Base-by-base conservation (phyloP, 2,797 vertebrate species). In the Apogon hyalosoma region DNA sequence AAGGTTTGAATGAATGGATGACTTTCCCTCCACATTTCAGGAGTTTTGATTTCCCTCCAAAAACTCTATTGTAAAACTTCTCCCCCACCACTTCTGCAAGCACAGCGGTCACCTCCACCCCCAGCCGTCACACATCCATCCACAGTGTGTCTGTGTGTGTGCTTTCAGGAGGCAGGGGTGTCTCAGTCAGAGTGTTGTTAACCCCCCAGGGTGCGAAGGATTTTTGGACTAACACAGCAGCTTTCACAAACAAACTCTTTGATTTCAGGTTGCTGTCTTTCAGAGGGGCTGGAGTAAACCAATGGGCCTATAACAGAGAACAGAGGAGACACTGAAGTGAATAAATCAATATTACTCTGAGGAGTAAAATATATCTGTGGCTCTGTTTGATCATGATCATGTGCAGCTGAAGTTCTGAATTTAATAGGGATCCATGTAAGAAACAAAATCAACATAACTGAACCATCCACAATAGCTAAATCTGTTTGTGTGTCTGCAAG, bases 31-130 rank as follows among this genome's bases (percentile, higher is more conserved):
- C 24, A 3, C 50, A 61, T 76, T 55, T 28, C 33, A 59, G 39
- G 68, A 81, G 69, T 83, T 87, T 84, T 63, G 73, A 81, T 80
- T 93, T 93, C 91, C 92, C 92, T 92, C 90, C 91, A 92, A 92
- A 93, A 92, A 53, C 56, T 75, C 71, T 52, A 75, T 90, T 90
- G 86, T 85, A 65, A 80, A 83, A 72, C 62, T 38, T 74, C 85
- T 77, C 75, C 82, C 73, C 81, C 80, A 11, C 57, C 46, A 72
- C 66, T 84, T 73, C 68, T 49, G 68, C 65, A 54, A 68, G 63
- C 75, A 45, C 79, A 72, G 79, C 83, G 69, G 77, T 77, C 81
- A 41, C 74, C 71, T 75, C 77, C 78, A 66, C 70, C 75, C 75
- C 75, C 82, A 77, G 75, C 73, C 79, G 65, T 54, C 87, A 77